phyloP scores from a whole-genome alignment of 1,140 invertebrate species.

The Prorops nasuta region DNA sequence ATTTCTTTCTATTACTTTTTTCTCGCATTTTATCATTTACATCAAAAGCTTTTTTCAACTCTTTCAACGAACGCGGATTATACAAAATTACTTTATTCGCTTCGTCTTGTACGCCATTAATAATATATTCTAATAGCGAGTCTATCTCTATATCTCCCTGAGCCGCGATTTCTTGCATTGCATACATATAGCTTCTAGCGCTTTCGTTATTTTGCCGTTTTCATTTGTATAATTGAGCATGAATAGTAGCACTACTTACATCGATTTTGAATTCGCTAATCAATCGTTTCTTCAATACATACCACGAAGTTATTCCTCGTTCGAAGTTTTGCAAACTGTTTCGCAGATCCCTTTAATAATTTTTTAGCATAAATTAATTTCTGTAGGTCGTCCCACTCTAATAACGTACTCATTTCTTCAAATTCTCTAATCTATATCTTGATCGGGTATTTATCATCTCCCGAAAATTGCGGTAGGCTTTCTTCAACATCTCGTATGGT shows the following conservation, averaged over 20 bases:
- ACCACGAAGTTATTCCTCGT: too few species aligned
- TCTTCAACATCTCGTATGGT: too few species aligned
- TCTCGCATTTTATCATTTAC: conserved; percentile 9
- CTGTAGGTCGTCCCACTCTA: too few species aligned
- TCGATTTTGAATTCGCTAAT: too few species aligned
- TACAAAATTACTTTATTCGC: conserved; percentile 25
- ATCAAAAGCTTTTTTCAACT: conserved; percentile 13
- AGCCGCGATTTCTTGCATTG: too few species aligned
- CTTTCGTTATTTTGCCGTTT: conserved; percentile 3
- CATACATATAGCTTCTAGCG: conserved; percentile 24
- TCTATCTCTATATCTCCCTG: too few species aligned
- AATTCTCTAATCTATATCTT: too few species aligned
- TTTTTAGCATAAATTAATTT: conserved; percentile 17
- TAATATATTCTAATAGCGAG: conserved; percentile 33
- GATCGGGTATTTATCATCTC: too few species aligned
- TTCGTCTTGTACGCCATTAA: conserved; percentile 26
- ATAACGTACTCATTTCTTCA: too few species aligned
- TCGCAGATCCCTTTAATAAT: conserved; percentile 15
- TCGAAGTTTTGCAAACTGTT: conserved; percentile 9
- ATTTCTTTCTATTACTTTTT: too few species aligned
- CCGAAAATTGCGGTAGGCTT: too few species aligned
- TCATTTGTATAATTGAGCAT: conserved; percentile 3
- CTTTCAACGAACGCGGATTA: neutral
- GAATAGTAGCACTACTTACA: conserved; percentile 10
- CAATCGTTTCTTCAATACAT: too few species aligned